A percentile compares a stretch with the other conserved stretches of the same genome.
Evolutionary conservation across 2,113 vertebrate genomes (phyloP).

Genomic region (Eublepharis macularius): DNA sequence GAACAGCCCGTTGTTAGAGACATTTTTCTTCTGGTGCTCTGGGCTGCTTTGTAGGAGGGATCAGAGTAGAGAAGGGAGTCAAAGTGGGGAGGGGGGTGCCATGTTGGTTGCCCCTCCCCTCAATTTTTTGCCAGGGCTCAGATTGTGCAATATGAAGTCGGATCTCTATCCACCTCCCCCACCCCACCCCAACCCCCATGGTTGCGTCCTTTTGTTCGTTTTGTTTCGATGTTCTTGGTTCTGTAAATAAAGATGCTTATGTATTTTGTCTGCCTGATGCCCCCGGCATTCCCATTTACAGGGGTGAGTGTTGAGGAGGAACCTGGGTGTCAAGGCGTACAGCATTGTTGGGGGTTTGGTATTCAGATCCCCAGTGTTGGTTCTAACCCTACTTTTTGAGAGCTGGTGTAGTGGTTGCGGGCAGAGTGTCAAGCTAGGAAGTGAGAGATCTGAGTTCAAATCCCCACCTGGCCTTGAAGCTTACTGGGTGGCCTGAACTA

Average conservation of each 20-base stretch:
- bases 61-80: neutral
- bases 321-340: too few species aligned
- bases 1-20: neutral
- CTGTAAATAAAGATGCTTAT: slow-evolving; percentile 30
- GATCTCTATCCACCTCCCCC: neutral
- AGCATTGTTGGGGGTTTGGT: too few species aligned
- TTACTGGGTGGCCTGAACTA: too few species aligned
- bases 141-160: neutral
- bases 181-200: too few species aligned
- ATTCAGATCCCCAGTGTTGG: too few species aligned
- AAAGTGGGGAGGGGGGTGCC: too few species aligned
- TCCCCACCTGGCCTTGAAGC: too few species aligned
- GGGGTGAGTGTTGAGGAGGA: neutral
- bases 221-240: neutral
- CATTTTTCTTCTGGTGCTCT: neutral
- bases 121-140: neutral
- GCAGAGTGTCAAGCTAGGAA: too few species aligned
- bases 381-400: too few species aligned
- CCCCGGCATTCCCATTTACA: too few species aligned
- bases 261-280: slow-evolving; percentile 10
- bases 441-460: too few species aligned
- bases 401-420: too few species aligned
- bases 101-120: neutral
- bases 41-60: neutral
- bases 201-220: neutral